Conservation (phyloP, 2,888 invertebrate genomes). For the Limnephilus rhombicus region DNA sequence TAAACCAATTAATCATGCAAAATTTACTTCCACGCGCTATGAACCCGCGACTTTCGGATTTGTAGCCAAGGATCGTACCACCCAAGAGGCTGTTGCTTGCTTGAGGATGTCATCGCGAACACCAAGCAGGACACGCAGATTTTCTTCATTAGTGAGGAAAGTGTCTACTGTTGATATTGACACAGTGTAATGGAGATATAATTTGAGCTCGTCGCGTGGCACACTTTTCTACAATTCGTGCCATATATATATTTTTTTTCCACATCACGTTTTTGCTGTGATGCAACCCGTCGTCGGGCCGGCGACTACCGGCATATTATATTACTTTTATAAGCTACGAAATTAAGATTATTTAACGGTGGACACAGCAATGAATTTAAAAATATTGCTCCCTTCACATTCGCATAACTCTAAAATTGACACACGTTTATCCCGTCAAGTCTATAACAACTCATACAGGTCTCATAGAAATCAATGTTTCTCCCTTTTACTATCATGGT, state of each 20-base stretch:
- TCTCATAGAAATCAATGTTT: too few species aligned
- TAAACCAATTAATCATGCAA: too few species aligned
- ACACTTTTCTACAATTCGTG: constrained; percentile 23
- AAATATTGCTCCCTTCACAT: background rate
- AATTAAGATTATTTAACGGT: background rate
- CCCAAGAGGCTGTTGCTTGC: background rate
- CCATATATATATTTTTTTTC: background rate
- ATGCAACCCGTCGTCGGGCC: constrained; percentile 15
- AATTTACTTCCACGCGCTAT: too few species aligned
- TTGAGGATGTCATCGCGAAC: background rate
- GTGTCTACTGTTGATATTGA: background rate
- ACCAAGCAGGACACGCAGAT: background rate
- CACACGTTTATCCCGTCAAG: too few species aligned
- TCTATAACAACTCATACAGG: too few species aligned
- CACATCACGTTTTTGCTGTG: constrained; percentile 17
- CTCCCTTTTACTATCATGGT: too few species aligned
- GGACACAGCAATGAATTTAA: background rate
- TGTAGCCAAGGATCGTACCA: too few species aligned
- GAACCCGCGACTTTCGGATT: too few species aligned
- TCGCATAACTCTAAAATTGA: too few species aligned
- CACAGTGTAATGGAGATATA: background rate
- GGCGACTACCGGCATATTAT: background rate
- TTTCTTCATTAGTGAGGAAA: background rate
- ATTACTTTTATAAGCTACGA: background rate
- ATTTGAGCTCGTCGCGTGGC: background rate